Base-by-base conservation (phyloP, 2,888 invertebrate species). In the Julus scanicus region DNA sequence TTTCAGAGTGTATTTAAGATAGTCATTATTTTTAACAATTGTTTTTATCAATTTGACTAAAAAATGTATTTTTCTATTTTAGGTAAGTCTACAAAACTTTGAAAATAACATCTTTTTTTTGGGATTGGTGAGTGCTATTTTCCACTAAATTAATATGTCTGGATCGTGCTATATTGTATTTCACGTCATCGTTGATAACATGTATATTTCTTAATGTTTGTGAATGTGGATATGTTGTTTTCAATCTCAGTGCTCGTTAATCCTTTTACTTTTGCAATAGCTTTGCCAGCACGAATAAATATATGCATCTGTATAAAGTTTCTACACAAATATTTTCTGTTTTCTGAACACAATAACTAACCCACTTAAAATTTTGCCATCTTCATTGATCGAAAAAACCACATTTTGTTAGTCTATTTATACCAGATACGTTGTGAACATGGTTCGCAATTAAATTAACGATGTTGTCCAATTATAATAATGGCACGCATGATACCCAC, bases 391-490 rank as follows among this genome's bases (percentile, higher is more conserved):
- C 80, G 80, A n/a, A 80, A 37, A 80, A 80, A 80, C 80, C 80
- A 37, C 80, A 80, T 80, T 80, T 80, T 37, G 80, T 80, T 80
- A 80, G 29, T 37, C 80, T 80, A 37, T 80, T 80, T 80, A 63
- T 63, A 63, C 37, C 37, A 37, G 80, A 80, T n/a, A 63, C 37
- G 80, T 80, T 29, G 37, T 37, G 80, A 80, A 80, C 80, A 37
- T 80, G 80, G 80, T 80, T 80, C 37, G 80, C 80, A 80, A 80
- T 80, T 80, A 80, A 80, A 80, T 80, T 80, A 80, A 80, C 80
- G 80, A 80, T 80, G 80, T 80, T 80, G 80, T 80, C 80, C 80
- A 80, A 80, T 80, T 80, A 80, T 80, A 80, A 80, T 80, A 80
- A 80, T 80, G 80, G 80, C 80, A 80, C 80, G 80, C 37, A 37